phyloP scores from a whole-genome alignment of 2,797 vertebrate species.

The Taeniopygia guttata region DNA sequence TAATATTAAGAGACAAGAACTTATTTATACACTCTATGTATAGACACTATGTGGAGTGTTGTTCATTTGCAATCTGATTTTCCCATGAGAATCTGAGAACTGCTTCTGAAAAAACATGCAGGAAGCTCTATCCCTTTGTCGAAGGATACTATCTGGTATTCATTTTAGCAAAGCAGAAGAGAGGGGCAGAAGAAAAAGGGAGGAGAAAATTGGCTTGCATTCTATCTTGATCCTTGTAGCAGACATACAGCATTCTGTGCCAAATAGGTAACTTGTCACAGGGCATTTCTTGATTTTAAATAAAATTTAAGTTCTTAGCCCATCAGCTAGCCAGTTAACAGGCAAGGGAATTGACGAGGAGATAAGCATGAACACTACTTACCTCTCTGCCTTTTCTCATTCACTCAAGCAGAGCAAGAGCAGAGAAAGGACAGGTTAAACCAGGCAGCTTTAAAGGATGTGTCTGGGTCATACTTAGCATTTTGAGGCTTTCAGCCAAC shows the following conservation, averaged over 20 bases:
- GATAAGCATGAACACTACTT: not conserved
- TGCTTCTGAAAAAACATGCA: not conserved
- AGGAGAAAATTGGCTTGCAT: not conserved
- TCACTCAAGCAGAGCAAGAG: not conserved
- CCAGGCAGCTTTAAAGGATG: not conserved
- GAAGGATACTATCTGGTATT: not conserved
- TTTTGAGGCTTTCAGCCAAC: not conserved
- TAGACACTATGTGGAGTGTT: not conserved
- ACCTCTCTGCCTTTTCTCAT: not conserved
- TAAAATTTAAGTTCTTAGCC: not conserved
- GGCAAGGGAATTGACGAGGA: not conserved
- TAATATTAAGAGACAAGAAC: not conserved
- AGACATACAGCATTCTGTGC: not conserved
- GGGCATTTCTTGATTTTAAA: too few species aligned
- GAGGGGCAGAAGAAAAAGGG: not conserved
- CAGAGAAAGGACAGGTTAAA: not conserved
- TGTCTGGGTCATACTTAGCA: not conserved
- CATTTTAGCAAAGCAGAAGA: not conserved
- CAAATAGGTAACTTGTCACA: not conserved
- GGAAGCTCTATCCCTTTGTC: not conserved
- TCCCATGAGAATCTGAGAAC: not conserved
- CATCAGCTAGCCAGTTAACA: not conserved
- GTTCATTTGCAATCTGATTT: not conserved
- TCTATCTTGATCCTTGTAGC: constrained; percentile 5
- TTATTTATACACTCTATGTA: not conserved